Conservation (phyloP, 1,140 invertebrate species). For the Trachelipus rathkii region DNA sequence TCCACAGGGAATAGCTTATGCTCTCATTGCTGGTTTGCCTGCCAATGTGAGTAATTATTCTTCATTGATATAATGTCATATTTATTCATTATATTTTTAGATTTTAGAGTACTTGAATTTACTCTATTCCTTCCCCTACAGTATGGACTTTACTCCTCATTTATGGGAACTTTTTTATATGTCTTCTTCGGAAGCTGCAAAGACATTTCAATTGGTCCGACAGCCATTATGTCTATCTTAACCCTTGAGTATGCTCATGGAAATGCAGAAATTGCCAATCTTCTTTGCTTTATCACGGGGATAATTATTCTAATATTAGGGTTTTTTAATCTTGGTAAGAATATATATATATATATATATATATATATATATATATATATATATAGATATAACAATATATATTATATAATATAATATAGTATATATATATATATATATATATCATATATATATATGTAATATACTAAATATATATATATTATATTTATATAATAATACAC, state of each 20-base stretch:
- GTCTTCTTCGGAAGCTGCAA: constrained; percentile 81
- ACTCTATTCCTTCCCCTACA: constrained; percentile 52
- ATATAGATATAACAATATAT: no score
- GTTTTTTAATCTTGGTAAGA: constrained; percentile 67
- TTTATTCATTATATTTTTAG: not conserved
- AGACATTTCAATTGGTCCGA: constrained; percentile 86
- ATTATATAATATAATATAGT: no score
- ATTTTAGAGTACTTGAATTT: not conserved
- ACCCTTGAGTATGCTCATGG: constrained; percentile 69
- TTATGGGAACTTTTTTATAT: constrained; percentile 89
- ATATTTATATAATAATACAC: no score
- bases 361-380: no score
- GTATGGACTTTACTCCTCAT: constrained; percentile 87
- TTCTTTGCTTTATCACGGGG: constrained; percentile 72
- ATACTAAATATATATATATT: no score
- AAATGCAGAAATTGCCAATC: constrained; percentile 68
- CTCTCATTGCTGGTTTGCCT: constrained; percentile 69
- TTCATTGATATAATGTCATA: not conserved
- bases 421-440: no score
- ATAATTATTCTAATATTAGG: constrained; percentile 73
- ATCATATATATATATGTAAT: no score
- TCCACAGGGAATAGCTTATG: constrained; percentile 80
- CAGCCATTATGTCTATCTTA: constrained; percentile 76
- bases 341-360: no score
- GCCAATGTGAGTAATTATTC: constrained; percentile 52